Percentiles rank a stretch among this genome's conserved stretches.
Evolutionary conservation across 2,888 invertebrate genomes (phyloP).

Genomic region (Galerucella pusilla): DNA sequence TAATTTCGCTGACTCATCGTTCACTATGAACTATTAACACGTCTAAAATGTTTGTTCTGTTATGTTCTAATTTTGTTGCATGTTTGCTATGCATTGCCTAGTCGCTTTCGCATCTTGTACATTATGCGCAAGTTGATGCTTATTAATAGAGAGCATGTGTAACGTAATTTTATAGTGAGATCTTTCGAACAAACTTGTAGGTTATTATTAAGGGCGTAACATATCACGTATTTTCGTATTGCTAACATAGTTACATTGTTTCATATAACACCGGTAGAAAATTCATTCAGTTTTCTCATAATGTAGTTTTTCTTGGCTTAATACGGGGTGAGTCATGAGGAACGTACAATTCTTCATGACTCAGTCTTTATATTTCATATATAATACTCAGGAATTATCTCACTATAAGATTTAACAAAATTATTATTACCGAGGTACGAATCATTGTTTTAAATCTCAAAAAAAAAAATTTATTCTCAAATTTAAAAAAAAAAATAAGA

Average conservation of each 20-base stretch:
- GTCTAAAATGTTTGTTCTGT: background rate
- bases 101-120: background rate
- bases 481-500: too few relatives aligned
- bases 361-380: too few relatives aligned
- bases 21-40: slow-evolving; percentile 5
- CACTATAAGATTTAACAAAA: background rate
- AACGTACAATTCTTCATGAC: too few relatives aligned
- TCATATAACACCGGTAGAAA: too few relatives aligned
- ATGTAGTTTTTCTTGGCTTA: too few relatives aligned
- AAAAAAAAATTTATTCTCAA: too few relatives aligned
- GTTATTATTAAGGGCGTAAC: too few relatives aligned
- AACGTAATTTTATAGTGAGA: background rate
- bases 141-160: background rate
- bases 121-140: background rate
- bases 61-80: background rate
- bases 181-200: background rate
- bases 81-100: background rate
- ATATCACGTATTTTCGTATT: too few relatives aligned
- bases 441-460: background rate
- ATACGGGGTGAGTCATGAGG: too few relatives aligned
- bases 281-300: too few relatives aligned
- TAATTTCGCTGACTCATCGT: background rate
- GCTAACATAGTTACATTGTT: too few relatives aligned
- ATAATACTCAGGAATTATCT: background rate
- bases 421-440: background rate